These are phyloP conservation scores for Scaeva pyrastri DNA, from an alignment of 2,888 invertebrate species.

Conservation along the genomic window DNA sequence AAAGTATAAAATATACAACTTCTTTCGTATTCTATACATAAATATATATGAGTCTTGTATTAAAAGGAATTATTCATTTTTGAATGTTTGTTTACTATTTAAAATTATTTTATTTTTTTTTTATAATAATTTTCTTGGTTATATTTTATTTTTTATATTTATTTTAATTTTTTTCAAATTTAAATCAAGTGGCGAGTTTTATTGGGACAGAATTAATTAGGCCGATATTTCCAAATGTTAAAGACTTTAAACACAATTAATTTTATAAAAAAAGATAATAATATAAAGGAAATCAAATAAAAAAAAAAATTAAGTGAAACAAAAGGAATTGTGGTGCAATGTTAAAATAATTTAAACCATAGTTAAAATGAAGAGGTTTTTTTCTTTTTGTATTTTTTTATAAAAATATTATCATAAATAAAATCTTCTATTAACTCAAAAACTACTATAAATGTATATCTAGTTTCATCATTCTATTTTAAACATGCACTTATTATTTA, in stretches of 20 bases:
- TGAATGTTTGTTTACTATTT: slow-evolving; percentile 49
- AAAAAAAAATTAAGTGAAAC: not conserved
- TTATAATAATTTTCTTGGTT: slow-evolving; percentile 79
- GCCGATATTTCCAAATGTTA: not conserved
- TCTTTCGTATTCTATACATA: slow-evolving; percentile 3
- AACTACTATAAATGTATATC: slow-evolving; percentile 15
- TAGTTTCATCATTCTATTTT: slow-evolving; percentile 57
- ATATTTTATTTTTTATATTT: not conserved
- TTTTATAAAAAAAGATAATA: not conserved
- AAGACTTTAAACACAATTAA: not conserved
- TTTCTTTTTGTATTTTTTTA: not conserved
- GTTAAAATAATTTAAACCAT: not conserved
- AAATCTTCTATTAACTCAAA: not conserved
- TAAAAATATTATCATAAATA: not conserved
- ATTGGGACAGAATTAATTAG: not conserved
- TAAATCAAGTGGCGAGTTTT: not conserved
- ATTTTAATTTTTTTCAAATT: not conserved
- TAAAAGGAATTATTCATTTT: slow-evolving; percentile 36
- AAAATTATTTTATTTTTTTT: slow-evolving; percentile 29
- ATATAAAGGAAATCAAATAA: no score
- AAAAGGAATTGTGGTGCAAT: not conserved
- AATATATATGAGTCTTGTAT: slow-evolving; percentile 35
- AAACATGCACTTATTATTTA: slow-evolving; percentile 72
- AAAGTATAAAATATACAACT: slow-evolving; percentile 11
- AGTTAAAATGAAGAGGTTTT: not conserved